Percentiles rank a stretch among this genome's conserved stretches.
Evolutionary conservation across 2,888 invertebrate species (phyloP).

Genomic region (Tetanocera ferruginea): DNA sequence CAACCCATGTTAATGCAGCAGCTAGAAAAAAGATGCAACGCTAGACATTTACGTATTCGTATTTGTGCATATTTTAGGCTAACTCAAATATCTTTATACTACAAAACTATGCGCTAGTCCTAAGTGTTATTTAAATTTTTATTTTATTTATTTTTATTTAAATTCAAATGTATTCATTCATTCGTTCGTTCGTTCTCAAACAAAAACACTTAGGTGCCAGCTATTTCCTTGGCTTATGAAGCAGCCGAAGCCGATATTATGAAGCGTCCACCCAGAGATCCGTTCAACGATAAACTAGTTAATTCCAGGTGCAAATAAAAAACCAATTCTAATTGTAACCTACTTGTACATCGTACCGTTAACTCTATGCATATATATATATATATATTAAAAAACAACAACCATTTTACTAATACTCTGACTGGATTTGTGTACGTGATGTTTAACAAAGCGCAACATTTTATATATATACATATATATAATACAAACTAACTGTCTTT

Average conservation of each 20-base stretch:
- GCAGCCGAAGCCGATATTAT: conserved; percentile 89
- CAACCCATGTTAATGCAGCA: neutral
- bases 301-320: conserved; percentile 73
- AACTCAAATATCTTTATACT: neutral
- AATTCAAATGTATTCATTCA: conserved; percentile 28
- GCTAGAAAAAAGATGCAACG: conserved; percentile 1
- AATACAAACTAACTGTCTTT: conserved; percentile 25
- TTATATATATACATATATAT: conserved; percentile 3
- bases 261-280: conserved; percentile 88
- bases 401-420: conserved; percentile 24
- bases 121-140: conserved; percentile 1
- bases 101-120: neutral
- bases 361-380: conserved; percentile 21
- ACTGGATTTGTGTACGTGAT: conserved; percentile 32
- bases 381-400: conserved; percentile 10
- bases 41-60: neutral
- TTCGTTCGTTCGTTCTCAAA: conserved; percentile 25
- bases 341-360: conserved; percentile 19
- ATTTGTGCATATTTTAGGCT: neutral
- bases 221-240: conserved; percentile 90
- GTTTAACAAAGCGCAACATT: conserved; percentile 26
- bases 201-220: conserved; percentile 73
- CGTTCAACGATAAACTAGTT: conserved; percentile 87
- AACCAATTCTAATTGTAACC: conserved; percentile 9
- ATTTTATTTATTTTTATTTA: conserved; percentile 3